Evolutionary conservation across 53 echinoderm and acorn worm species (phyloP), one percentile per base, ranked within the genome.

Genomic region (Paracentrotus lividus): DNA sequence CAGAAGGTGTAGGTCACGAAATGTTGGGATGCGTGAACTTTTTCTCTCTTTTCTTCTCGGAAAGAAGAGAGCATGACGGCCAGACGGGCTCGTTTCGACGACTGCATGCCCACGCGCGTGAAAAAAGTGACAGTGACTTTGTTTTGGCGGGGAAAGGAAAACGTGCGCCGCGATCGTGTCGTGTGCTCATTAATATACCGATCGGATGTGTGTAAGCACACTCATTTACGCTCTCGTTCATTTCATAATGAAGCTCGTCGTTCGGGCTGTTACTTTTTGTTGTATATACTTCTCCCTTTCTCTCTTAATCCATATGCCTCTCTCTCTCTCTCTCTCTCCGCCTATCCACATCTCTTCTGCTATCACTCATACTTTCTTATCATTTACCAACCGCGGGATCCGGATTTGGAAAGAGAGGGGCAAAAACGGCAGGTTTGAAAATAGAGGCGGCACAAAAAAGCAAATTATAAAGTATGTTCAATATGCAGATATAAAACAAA

Each of bases 91-190:
- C 47, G 26, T 47, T 47, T 45, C 2, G 47, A 49, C 29, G 49
- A 45, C 81, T 81, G 45, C 77, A 45, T 81, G 45, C 77, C 24
- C 81, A 81, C 81, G 81, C 81, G 81, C 81, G 47, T n/a, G 81
- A 81, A 81, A 85, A 86, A 56, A 86, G 53, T 56, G 86, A 86
- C 56, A 56, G 53, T 86, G 86, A 86, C 56, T 86, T 86, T 86
- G 86, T 86, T 86, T 86, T 56, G 56, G 86, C 53, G 86, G 56
- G 86, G 53, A 31, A 86, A 49, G 14, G 84, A 56, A 86, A 86
- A 38, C 56, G 86, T 56, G 86, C 86, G 32, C 54, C 56, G 43
- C 56, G 54, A 53, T 33, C 47, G 54, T 23, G 86, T 86, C 86
- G 86, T 86, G 45, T 81, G 81, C 81, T 45, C 8, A 49, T 47